Evolutionary conservation across 2,888 invertebrate species (phyloP).

Genomic region (Cataglyphis livida): DNA sequence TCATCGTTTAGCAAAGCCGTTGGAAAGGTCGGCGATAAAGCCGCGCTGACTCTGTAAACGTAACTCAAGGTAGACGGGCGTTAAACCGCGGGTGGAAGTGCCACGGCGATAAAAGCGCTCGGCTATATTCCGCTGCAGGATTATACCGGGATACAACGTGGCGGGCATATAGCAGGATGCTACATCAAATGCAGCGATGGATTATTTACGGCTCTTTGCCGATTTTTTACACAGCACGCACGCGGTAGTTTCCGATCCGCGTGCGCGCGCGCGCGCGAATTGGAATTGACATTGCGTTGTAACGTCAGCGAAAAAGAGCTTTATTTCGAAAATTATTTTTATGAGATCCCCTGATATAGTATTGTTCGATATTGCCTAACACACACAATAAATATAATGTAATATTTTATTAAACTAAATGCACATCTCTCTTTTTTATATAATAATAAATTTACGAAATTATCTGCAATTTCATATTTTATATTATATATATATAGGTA

Average conservation of each 20-base stretch:
- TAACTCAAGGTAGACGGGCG: slow-evolving; percentile 67
- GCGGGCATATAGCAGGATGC: slow-evolving; percentile 41
- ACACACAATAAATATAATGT: neutral
- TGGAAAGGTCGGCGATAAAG: slow-evolving; percentile 74
- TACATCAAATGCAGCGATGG: slow-evolving; percentile 35
- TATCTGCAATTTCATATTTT: no score
- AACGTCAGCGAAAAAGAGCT: slow-evolving; percentile 17
- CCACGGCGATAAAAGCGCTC: slow-evolving; percentile 70
- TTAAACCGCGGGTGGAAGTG: slow-evolving; percentile 73
- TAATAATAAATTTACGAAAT: neutral
- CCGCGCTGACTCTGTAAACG: slow-evolving; percentile 68
- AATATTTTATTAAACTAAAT: slow-evolving; percentile 17
- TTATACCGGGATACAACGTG: slow-evolving; percentile 47
- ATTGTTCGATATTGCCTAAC: neutral
- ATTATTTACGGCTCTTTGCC: slow-evolving; percentile 15
- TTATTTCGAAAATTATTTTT: neutral
- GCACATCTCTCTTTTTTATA: neutral
- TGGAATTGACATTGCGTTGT: slow-evolving; percentile 14
- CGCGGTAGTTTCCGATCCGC: neutral
- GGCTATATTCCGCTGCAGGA: slow-evolving; percentile 42
- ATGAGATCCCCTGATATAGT: neutral
- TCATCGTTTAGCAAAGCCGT: slow-evolving; percentile 71
- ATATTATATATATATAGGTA: neutral
- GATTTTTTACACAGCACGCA: slow-evolving; percentile 32
- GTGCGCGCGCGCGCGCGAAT: slow-evolving; percentile 26